A percentile compares a stretch with the other conserved stretches of the same genome.
Evolutionary conservation across 1,140 invertebrate genomes (phyloP).

Genomic region (Hycleus phaleratus): DNA sequence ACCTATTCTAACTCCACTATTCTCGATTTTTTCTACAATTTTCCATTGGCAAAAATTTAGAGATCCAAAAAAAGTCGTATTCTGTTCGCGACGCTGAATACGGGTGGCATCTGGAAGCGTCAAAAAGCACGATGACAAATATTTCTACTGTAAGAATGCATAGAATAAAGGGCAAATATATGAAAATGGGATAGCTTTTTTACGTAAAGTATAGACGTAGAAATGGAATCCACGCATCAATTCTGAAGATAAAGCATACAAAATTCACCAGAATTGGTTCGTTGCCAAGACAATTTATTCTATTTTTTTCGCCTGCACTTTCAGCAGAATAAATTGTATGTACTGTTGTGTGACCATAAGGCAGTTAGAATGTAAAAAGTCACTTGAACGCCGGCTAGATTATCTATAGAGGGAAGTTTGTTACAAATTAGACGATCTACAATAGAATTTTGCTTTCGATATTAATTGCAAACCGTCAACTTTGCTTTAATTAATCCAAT

Average conservation of each 20-base stretch:
- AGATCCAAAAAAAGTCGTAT: too few relatives aligned
- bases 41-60: too few relatives aligned
- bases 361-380: background rate
- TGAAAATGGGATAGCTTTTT: constrained; percentile 37
- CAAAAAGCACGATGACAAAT: constrained; percentile 28
- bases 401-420: background rate
- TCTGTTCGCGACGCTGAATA: too few relatives aligned
- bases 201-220: constrained; percentile 31
- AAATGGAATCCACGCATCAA: constrained; percentile 35
- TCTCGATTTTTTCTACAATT: too few relatives aligned
- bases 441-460: background rate
- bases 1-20: too few relatives aligned
- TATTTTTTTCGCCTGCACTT: constrained; percentile 28
- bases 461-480: too few relatives aligned
- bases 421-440: background rate
- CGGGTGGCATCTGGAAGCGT: background rate
- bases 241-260: constrained; percentile 34
- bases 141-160: constrained; percentile 31
- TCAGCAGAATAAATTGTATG: constrained; percentile 24
- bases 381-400: background rate
- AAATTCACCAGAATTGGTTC: constrained; percentile 35
- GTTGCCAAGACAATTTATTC: constrained; percentile 37
- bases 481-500: too few relatives aligned
- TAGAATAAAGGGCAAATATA: constrained; percentile 37
- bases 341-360: constrained; percentile 1